Evolutionary conservation across 1,140 invertebrate genomes (phyloP), one percentile per base, ranked within the genome.

Genomic region (Ptiloglossa arizonensis): DNA sequence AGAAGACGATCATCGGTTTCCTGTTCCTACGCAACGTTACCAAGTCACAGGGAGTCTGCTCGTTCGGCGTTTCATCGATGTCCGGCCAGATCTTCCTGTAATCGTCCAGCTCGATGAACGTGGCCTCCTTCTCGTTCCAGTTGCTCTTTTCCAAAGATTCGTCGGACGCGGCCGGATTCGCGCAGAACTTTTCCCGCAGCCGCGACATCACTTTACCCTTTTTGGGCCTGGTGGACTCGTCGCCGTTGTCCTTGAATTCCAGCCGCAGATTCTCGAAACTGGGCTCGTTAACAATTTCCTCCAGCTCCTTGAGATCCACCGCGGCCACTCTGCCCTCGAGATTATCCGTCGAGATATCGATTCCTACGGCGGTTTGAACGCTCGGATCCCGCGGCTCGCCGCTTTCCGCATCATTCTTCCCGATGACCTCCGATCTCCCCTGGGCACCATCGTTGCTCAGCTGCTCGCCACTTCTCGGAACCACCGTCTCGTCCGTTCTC

Each of bases 1-100:
- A 92, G 81, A 97, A 95, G 69, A 96, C 94, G 70, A 96, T 91
- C 32, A 93, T 88, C 6, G 95, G 95, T 87, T 94, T 95, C 44
- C 86, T 82, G 41, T 88, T 88, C 41, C 80, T 91, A 6, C 86
- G 76, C 48, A 88, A 76, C 32, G 77, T 86, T 11, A 89, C 86
- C 17, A 79, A 69, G 46, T 87, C 79, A 2, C 59, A 69, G 0
- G 79, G 57, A 71, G 27, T 81, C 29, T 60, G 56, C 41, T 74
- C 59, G 0, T 9, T 52, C 9, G 41, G 46, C 6, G 32, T 63
- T 6, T 79, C 80, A 8, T 87, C 82, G 24, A 64, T 50, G 9
- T 86, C 70, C 0, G 69, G 19, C 73, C 80, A 80, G 6, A 62
- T 70, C 27, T 83, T 88, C 24, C 60, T 83, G 19, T 86, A 86